Conservation (phyloP, 1,140 invertebrate genomes). For the Leptinotarsa defecta region DNA sequence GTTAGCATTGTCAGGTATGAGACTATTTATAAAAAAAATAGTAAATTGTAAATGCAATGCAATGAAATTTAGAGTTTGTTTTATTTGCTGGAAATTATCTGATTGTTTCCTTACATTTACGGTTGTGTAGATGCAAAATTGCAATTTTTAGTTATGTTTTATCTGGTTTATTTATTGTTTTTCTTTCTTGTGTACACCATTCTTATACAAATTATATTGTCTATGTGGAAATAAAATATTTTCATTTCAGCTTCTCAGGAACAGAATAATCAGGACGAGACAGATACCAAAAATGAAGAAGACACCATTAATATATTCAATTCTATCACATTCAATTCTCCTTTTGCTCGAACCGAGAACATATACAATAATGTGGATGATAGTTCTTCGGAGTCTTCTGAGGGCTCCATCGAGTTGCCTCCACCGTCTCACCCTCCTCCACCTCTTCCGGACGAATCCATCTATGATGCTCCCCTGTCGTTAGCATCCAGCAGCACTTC, state of each 20-base stretch:
- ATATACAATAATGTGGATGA: constrained; percentile 48
- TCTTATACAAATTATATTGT: no score
- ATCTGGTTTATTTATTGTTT: no score
- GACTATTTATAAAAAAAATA: no score
- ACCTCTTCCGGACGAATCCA: constrained; percentile 62
- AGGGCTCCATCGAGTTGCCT: constrained; percentile 56
- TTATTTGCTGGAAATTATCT: no score
- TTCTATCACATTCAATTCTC: constrained; percentile 51
- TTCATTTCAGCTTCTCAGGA: constrained; percentile 35
- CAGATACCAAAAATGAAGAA: constrained; percentile 33
- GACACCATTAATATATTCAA: constrained; percentile 51
- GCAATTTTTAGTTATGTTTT: no score
- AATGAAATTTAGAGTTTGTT: no score
- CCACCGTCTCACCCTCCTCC: constrained; percentile 65
- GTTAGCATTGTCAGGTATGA: no score
- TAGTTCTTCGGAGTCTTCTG: constrained; percentile 37
- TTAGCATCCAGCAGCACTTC: constrained; percentile 55
- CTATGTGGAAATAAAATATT: no score
- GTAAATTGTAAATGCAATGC: no score
- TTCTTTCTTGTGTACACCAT: no score
- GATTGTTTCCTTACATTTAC: no score
- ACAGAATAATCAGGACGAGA: constrained; percentile 25
- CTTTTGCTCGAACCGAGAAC: constrained; percentile 39
- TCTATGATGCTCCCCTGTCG: constrained; percentile 63
- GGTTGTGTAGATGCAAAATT: no score